phyloP scores from a whole-genome alignment of 2,113 vertebrate genomes.

The Fregata magnificens region DNA sequence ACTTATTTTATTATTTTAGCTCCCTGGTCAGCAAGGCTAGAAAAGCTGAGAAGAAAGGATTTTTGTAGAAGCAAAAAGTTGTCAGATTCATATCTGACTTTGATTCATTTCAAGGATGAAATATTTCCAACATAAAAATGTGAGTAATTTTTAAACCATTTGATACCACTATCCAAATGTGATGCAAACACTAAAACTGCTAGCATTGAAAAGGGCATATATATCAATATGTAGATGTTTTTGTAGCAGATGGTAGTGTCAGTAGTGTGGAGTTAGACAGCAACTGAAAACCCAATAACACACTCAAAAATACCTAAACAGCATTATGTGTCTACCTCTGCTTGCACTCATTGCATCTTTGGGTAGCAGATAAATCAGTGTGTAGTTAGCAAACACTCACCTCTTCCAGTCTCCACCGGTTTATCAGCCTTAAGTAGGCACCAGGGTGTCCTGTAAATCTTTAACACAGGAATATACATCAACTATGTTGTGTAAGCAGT shows the following conservation, averaged over 20 bases:
- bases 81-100: background rate
- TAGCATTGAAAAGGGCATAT: background rate
- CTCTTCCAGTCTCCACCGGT: conserved; percentile 94
- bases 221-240: background rate
- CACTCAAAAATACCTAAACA: background rate
- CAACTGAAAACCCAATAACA: background rate
- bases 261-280: background rate
- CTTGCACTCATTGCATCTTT: background rate
- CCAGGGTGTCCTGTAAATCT: conserved; percentile 94
- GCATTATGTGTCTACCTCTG: background rate
- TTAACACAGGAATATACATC: conserved; percentile 62
- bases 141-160: background rate
- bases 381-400: conserved; percentile 67
- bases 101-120: background rate
- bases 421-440: conserved; percentile 92
- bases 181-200: background rate
- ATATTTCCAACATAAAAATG: background rate
- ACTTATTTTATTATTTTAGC: background rate
- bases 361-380: background rate
- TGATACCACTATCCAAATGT: background rate
- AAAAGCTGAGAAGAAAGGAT: background rate
- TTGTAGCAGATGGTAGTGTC: background rate
- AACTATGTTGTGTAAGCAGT: background rate
- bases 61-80: background rate
- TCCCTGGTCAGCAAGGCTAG: background rate